phyloP scores from a whole-genome alignment of 2,797 vertebrate species.

The Rhincodon typus region DNA sequence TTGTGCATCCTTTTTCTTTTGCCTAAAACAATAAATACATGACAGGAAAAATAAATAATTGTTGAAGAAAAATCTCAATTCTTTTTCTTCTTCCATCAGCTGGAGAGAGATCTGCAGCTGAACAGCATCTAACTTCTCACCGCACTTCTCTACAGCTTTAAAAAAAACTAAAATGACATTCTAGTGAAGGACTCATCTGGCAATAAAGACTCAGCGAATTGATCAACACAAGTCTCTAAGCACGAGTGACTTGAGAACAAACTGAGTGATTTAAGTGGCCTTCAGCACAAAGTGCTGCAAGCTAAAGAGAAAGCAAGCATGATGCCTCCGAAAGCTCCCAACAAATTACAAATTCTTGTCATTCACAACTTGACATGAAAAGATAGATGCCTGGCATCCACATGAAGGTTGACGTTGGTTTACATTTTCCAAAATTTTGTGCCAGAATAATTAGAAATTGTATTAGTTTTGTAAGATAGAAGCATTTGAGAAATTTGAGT shows the following conservation, averaged over 20 bases:
- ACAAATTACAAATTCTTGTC: neutral
- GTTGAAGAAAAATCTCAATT: neutral
- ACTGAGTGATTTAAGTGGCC: slow-evolving; percentile 18
- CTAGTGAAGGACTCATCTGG: neutral
- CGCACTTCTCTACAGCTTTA: neutral
- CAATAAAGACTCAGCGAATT: neutral
- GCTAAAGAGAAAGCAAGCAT: slow-evolving; percentile 5
- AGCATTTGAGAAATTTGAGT: too few relatives aligned
- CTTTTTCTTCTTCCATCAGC: neutral
- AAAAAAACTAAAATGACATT: slow-evolving; percentile 1
- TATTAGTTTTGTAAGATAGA: neutral
- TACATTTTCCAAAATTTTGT: neutral
- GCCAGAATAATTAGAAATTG: neutral
- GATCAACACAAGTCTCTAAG: slow-evolving; percentile 19
- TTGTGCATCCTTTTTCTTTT: slow-evolving; percentile 89
- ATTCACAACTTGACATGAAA: neutral
- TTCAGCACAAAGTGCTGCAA: neutral
- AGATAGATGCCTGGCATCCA: neutral
- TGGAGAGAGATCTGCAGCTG: neutral
- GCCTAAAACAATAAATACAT: slow-evolving; percentile 62
- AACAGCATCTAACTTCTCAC: neutral
- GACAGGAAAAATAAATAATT: neutral
- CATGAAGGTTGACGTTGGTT: neutral
- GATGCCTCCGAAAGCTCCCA: neutral
- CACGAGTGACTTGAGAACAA: slow-evolving; percentile 3